phyloP scores from a whole-genome alignment of 2,113 vertebrate genomes.

The Gymnogyps californianus region DNA sequence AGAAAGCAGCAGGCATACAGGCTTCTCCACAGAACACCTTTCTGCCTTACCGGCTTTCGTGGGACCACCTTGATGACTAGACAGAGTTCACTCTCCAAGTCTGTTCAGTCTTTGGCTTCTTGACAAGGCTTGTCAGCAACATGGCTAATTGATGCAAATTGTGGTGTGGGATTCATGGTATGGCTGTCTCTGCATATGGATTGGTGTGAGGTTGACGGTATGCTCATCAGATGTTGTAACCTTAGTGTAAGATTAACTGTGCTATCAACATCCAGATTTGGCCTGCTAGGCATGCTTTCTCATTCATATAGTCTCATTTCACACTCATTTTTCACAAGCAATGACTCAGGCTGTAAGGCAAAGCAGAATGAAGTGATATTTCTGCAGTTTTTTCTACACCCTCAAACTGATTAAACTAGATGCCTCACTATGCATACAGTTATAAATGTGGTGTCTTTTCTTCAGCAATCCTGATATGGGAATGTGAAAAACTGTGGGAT shows the following conservation, averaged over 20 bases:
- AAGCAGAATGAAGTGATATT: not conserved
- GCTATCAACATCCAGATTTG: not conserved
- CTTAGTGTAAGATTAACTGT: not conserved
- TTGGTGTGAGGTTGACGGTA: rapidly evolving
- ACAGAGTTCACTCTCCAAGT: not conserved
- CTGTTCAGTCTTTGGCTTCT: not conserved
- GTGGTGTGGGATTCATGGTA: not conserved
- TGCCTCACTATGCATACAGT: not conserved
- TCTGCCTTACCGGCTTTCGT: not conserved
- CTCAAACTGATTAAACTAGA: not conserved
- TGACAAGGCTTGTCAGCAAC: not conserved
- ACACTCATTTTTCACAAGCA: not conserved
- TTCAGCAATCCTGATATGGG: not conserved
- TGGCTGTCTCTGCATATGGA: not conserved
- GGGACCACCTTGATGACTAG: too few relatives aligned
- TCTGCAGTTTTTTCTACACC: not conserved
- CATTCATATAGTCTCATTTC: not conserved
- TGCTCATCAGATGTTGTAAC: not conserved
- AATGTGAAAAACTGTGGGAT: not conserved
- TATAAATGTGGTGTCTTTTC: not conserved
- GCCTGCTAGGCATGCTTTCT: not conserved
- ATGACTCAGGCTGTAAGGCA: not conserved
- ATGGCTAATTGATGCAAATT: not conserved
- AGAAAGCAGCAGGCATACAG: not conserved
- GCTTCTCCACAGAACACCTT: not conserved